Evolutionary conservation across 2,888 invertebrate genomes (phyloP), one percentile per base, ranked within the genome.

Genomic region (Archips crataeganus): DNA sequence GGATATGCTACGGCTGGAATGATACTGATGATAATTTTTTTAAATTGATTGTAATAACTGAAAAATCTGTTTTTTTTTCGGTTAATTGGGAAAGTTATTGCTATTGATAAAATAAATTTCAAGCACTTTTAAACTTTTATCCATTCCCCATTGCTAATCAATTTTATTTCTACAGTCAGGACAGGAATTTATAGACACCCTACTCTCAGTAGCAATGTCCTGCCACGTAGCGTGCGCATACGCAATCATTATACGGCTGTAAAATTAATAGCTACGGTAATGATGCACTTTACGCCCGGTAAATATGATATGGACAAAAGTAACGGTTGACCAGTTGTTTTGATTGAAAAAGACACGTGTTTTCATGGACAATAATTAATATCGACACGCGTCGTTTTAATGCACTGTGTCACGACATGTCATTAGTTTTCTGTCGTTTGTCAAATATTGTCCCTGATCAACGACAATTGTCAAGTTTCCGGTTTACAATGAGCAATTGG

Each of bases 291-390:
- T 66, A 61, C 39, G 32, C 66, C 61, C 66, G 61, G 15, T 9
- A 59, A 23, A 62, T 51, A 39, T 47, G 23, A 49, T 13, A 11
- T 45, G 13, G n/a, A 13, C 34, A n/a, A 8, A 23, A 8, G 42
- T 61, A n/a, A 63, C 68, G 63, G 59, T 63, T 69, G 68, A 69
- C 59, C 47, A 54, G 66, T 57, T 32, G 39, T 51, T 47, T 15
- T 62, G 69, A 65, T 70, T 66, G 45, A 45, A 36, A 61, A 36
- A 57, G 75, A 74, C 75, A 74, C 74, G 75, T 74, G 75, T 70
- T 70, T 75, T 70, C 61, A 74, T 75, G 47, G 74, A 39, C 5
- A 6, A 59, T 75, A 42, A 73, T 73, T 68, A 73, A 68, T 59
- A 34, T 66, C 34, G 57, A 70, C 67, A 73, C 68, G 72, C 57